A percentile compares a stretch with the other conserved stretches of the same genome.
Evolutionary conservation across 2,113 vertebrate species (phyloP).

Genomic region (Syngnathus scovelli): DNA sequence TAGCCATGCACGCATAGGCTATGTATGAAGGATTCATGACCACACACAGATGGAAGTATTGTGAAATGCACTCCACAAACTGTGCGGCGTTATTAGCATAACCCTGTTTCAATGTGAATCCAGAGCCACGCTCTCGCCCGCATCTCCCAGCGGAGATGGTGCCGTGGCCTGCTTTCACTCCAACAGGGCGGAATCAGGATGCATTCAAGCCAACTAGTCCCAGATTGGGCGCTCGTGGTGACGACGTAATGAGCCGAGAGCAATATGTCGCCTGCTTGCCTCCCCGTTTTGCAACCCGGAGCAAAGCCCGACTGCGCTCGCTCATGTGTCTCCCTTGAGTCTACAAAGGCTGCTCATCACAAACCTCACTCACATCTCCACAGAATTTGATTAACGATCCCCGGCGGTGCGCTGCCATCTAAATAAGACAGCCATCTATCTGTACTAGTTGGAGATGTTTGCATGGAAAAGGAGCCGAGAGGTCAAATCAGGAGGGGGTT

Average conservation of each 20-base stretch:
- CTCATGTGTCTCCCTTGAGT: slow-evolving; percentile 41
- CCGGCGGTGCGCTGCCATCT: not conserved
- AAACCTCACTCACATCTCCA: not conserved
- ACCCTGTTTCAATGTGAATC: slow-evolving; percentile 50
- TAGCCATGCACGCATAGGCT: slow-evolving; percentile 7
- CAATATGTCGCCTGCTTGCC: slow-evolving; percentile 51
- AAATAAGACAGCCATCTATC: not conserved
- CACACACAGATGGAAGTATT: slow-evolving; percentile 28
- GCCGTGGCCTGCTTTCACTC: slow-evolving; percentile 45
- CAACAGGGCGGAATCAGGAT: slow-evolving; percentile 38
- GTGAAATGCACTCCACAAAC: slow-evolving; percentile 18
- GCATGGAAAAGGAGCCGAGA: not conserved
- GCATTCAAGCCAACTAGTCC: slow-evolving; percentile 47
- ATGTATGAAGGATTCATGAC: slow-evolving; percentile 23
- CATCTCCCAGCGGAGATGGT: slow-evolving; percentile 34
- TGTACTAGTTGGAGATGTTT: not conserved
- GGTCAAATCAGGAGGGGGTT: slow-evolving; percentile 1
- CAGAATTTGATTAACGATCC: slow-evolving; percentile 24
- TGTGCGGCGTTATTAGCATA: slow-evolving; percentile 33
- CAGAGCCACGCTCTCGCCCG: slow-evolving; percentile 32
- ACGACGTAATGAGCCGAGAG: slow-evolving; percentile 52
- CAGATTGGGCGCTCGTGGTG: slow-evolving; percentile 52
- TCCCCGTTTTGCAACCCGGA: slow-evolving; percentile 33
- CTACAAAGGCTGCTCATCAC: slow-evolving; percentile 27
- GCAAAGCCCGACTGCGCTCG: slow-evolving; percentile 43